phyloP scores from a whole-genome alignment of 2,797 vertebrate genomes.

The Margarornis squamiger region DNA sequence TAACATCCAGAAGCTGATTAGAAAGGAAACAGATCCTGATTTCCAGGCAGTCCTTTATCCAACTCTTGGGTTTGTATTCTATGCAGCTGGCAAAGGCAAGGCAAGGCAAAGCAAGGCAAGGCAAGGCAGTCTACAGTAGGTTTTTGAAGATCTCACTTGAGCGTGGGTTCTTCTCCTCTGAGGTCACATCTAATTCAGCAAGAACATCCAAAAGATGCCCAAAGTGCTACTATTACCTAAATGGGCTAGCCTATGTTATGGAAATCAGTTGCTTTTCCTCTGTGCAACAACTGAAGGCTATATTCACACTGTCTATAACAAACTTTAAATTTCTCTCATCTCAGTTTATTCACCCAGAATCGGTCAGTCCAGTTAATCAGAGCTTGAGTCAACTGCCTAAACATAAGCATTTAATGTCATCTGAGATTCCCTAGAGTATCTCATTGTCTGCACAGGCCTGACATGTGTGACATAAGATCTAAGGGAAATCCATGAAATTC shows the following conservation, averaged over 20 bases:
- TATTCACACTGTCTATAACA: neutral
- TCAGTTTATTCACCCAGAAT: neutral
- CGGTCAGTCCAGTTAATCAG: neutral
- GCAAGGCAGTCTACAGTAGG: neutral
- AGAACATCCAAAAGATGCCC: neutral
- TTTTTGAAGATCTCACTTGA: neutral
- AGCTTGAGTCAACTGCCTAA: neutral
- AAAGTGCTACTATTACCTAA: neutral
- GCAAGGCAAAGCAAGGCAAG: neutral
- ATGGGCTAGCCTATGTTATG: neutral
- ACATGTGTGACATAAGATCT: neutral
- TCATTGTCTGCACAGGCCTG: neutral
- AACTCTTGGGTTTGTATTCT: neutral
- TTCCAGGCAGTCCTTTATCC: neutral
- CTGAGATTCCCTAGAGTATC: neutral
- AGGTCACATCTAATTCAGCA: neutral
- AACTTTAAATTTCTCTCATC: neutral
- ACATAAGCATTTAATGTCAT: neutral
- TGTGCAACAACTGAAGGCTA: neutral
- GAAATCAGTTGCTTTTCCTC: neutral
- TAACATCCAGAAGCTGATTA: neutral
- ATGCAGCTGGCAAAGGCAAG: neutral
- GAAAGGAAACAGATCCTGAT: neutral
- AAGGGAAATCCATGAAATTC: neutral
- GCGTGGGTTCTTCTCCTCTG: neutral